Evolutionary conservation across 2,888 invertebrate genomes (phyloP), one percentile per base, ranked within the genome.

Genomic region (Sarcophaga variegata): DNA sequence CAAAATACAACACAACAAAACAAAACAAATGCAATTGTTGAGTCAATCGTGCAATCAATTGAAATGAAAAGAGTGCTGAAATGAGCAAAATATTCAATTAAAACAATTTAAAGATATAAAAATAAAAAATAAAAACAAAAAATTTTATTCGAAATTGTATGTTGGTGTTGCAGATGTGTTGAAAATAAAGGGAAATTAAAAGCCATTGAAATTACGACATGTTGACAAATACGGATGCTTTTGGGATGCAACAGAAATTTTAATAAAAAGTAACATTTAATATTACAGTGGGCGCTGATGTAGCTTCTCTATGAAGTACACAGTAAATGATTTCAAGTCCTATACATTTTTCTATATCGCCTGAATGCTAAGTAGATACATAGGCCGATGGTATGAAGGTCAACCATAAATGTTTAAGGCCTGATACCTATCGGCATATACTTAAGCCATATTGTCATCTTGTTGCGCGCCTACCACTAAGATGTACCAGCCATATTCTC

Each of bases 1-100:
- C 83, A 84, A 87, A 81, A 87, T 71, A 75, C 77, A 72, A 87
- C 75, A 75, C 77, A 72, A 70, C 66, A 62, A 37, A 71, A 37
- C 10, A 71, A 71, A 10, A 54, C 37, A 37, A 37, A 37, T 2
- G 10, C 37, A 37, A 25, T 70, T 25, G 47, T 54, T 54, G 12
- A 54, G 54, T 54, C 54, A 54, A 17, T 54, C 17, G 54, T 17
- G 17, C 12, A 54, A 54, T 14, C 14, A 54, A 54, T 14, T 54
- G 17, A 54, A 66, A 72, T 74, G 66, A 66, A n/a, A n/a, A 49
- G 71, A 77, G 64, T 27, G 60, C 49, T 62, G 25, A 83, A 83
- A 20, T 71, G 60, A 77, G 49, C 60, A 77, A 83, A 77, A 66
- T 66, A 64, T 84, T 84, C 70, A 84, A 80, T 80, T 80, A 76